Percentiles rank a stretch among this genome's conserved stretches.
These are phyloP conservation scores for Caenorhabditis parvicauda DNA, from an alignment of 2,888 invertebrate species.

Conservation along the genomic window DNA sequence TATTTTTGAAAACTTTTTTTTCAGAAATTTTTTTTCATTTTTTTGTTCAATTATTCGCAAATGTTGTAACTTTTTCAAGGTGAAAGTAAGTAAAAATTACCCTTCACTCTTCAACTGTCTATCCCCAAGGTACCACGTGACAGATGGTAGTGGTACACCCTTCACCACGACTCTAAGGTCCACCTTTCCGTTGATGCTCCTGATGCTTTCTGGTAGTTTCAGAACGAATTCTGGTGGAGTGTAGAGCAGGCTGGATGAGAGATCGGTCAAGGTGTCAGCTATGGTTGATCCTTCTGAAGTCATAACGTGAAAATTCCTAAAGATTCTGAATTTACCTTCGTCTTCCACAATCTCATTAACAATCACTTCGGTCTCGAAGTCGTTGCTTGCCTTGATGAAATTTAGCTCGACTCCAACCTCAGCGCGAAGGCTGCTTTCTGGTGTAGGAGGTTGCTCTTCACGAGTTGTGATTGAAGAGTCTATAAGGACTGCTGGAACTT, in stretches of 20 bases:
- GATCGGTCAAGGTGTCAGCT: slow-evolving; percentile 45
- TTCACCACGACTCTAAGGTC: slow-evolving; percentile 29
- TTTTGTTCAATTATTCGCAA: no score
- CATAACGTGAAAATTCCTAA: slow-evolving; percentile 17
- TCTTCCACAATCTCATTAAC: slow-evolving; percentile 33
- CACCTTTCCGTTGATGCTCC: slow-evolving; percentile 25
- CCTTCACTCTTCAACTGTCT: slow-evolving; percentile 27
- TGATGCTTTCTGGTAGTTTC: slow-evolving; percentile 9
- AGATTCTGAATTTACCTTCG: slow-evolving; percentile 16
- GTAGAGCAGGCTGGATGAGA: slow-evolving; percentile 41
- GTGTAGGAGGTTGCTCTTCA: background rate
- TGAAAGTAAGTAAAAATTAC: slow-evolving; percentile 9
- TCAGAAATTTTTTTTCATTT: no score
- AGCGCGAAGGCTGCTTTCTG: no score
- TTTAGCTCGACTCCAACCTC: slow-evolving; percentile 29
- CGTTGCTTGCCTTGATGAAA: slow-evolving; percentile 17
- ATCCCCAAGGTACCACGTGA: slow-evolving; percentile 42
- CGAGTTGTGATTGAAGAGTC: background rate
- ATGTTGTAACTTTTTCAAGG: background rate
- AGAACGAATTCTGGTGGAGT: slow-evolving; percentile 41
- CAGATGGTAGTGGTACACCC: slow-evolving; percentile 49
- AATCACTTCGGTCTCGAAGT: slow-evolving; percentile 31
- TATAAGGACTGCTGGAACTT: slow-evolving; percentile 2
- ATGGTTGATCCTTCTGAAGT: slow-evolving; percentile 49
- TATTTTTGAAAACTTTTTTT: no score